Percentiles rank a stretch among this genome's conserved stretches.
Evolutionary conservation across 64 coral and sea anemone species (phyloP).

Genomic region (Montipora sp.): DNA sequence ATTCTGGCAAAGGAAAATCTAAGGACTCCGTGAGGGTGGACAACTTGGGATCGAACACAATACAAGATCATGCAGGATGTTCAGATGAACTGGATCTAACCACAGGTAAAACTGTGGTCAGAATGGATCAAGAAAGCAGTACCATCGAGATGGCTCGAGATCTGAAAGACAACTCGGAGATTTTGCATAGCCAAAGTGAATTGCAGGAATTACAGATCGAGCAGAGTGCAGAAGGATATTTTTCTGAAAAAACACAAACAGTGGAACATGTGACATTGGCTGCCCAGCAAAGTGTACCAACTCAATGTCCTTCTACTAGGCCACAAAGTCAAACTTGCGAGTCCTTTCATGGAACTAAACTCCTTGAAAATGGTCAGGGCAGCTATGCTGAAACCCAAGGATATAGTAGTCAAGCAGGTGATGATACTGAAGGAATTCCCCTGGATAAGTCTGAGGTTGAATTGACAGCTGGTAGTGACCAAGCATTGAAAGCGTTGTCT

Average conservation of each 20-base stretch:
- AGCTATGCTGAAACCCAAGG: not conserved
- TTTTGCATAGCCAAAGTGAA: not conserved
- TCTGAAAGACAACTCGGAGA: not conserved
- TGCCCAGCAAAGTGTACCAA: not conserved
- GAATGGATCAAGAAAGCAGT: not conserved
- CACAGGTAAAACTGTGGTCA: not conserved
- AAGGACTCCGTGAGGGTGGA: not conserved
- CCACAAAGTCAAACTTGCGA: not conserved
- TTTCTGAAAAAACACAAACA: not conserved
- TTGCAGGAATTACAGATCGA: not conserved
- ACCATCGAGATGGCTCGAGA: not conserved
- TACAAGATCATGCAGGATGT: not conserved
- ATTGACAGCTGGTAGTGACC: not conserved
- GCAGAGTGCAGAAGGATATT: not conserved
- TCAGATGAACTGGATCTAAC: not conserved
- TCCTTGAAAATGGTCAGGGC: not conserved
- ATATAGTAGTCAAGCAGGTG: not conserved
- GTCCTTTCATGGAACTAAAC: not conserved
- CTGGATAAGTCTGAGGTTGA: not conserved
- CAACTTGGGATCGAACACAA: not conserved
- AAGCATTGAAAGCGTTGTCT: not conserved
- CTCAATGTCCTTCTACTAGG: not conserved
- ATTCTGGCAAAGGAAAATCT: not conserved
- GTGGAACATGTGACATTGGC: not conserved
- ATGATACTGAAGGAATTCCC: not conserved